phyloP scores from a whole-genome alignment of 2,113 vertebrate genomes.

The Tiliqua scincoides region DNA sequence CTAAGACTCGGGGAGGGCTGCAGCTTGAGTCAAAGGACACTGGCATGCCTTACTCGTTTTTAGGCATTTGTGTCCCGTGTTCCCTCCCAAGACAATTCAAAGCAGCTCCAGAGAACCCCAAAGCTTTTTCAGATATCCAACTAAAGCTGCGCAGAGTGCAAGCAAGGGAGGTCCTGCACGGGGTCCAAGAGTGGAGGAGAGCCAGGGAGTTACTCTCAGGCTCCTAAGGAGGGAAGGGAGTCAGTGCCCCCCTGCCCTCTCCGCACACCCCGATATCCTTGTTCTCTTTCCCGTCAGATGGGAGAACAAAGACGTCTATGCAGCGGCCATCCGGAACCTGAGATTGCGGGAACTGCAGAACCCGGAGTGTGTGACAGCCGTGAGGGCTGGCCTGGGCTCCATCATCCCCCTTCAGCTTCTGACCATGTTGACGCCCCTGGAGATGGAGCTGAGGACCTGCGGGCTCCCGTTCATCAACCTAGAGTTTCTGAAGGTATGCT shows the following conservation, averaged over 20 bases:
- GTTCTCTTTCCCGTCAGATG: conserved; percentile 75
- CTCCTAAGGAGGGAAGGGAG: too few relatives aligned
- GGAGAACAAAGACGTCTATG: conserved; percentile 96
- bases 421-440: conserved; percentile 88
- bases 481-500: conserved; percentile 93
- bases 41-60: too few relatives aligned
- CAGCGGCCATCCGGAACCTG: conserved; percentile 85
- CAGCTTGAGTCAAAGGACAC: too few relatives aligned
- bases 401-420: conserved; percentile 98
- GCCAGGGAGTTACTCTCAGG: neutral
- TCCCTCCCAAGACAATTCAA: too few relatives aligned
- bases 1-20: too few relatives aligned
- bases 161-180: too few relatives aligned
- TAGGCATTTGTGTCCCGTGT: too few relatives aligned
- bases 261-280: rapidly evolving
- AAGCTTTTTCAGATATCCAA: too few relatives aligned
- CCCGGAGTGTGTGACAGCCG: conserved; percentile 88
- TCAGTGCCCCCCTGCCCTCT: neutral
- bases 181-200: neutral
- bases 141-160: neutral
- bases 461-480: conserved; percentile 95
- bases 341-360: conserved; percentile 92
- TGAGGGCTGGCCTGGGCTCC: conserved; percentile 89
- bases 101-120: too few relatives aligned
- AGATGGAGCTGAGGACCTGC: conserved; percentile 95